Evolutionary conservation across 1,140 invertebrate species (phyloP), one percentile per base, ranked within the genome.

Genomic region (Dinothrombium tinctorium): DNA sequence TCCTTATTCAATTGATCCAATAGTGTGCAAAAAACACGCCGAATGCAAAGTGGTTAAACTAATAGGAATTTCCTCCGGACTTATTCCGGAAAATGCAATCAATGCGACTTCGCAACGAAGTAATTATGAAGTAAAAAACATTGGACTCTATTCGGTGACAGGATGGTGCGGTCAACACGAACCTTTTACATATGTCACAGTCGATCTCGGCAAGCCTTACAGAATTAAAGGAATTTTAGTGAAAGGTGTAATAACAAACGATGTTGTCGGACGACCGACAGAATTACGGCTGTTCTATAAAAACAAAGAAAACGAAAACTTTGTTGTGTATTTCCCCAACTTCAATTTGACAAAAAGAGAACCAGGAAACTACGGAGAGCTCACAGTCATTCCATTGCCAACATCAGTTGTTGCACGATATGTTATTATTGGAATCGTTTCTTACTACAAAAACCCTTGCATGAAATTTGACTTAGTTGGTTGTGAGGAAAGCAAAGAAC

Each of bases 251-350:
- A 78, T 90, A 3, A 89, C 83, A 1, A 87, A 86, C 49, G 83
- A 89, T 52, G 83, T 89, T 37, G 83, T 89, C 9, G 84, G 84
- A 40, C 66, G 84, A 42, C 83, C 84, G 6, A 92, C 83, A 0
- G 84, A 92, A 66, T 83, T 94, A 41, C 66, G 87, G 43, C 86
- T 94, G 60, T 94, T 94, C 66, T 94, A 94, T 56, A 94, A 94
- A 60, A 77, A 83, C 60, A 67, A 76, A 4, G 83, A 87, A 58
- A 73, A 62, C 49, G 84, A 90, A 56, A 89, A 90, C 52, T 92
- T 89, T 51, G 82, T 90, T 6, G 81, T 90, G 0, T 92, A 92
- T 50, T 90, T 87, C 64, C 84, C 86, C 11, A 89, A 90, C 52
- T 89, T 89, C 54, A 90, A 87, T 57, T 56, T 89, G 19, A 87